Percentiles rank a stretch among this genome's conserved stretches.
These are phyloP conservation scores for Alosa sapidissima DNA, from an alignment of 2,797 vertebrate species.

Conservation along the genomic window DNA sequence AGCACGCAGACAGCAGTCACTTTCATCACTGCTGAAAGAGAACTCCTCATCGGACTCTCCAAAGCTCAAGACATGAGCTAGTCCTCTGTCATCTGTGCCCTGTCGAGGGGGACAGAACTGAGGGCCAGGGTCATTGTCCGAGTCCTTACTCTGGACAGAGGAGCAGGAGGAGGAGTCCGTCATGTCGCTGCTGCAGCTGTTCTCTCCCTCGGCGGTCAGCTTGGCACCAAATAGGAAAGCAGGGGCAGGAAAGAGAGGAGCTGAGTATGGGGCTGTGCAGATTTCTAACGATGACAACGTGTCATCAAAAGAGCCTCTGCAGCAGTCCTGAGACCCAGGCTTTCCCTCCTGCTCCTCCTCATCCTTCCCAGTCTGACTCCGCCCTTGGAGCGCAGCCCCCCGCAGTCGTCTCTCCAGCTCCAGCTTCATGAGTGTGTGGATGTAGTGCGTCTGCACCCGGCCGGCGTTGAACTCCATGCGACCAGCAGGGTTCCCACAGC, in stretches of 20 bases:
- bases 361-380: not conserved
- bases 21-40: slow-evolving; percentile 51
- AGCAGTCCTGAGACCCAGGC: not conserved
- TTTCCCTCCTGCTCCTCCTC: not conserved
- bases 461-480: slow-evolving; percentile 85
- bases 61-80: slow-evolving; percentile 76
- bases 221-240: slow-evolving; percentile 70
- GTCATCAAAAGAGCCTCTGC: not conserved
- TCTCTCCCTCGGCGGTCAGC: slow-evolving; percentile 73
- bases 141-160: slow-evolving; percentile 74
- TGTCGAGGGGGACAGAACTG: slow-evolving; percentile 60
- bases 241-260: slow-evolving; percentile 53
- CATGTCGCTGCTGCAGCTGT: slow-evolving; percentile 88
- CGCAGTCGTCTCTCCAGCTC: slow-evolving; percentile 79
- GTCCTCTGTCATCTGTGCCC: slow-evolving; percentile 67
- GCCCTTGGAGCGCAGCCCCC: slow-evolving; percentile 55
- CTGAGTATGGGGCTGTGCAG: slow-evolving; percentile 51
- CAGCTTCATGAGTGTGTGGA: slow-evolving; percentile 89
- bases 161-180: slow-evolving; percentile 83
- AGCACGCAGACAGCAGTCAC: slow-evolving; percentile 49
- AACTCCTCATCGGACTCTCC: slow-evolving; percentile 68
- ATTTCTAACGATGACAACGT: slow-evolving; percentile 56
- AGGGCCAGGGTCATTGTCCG: slow-evolving; percentile 59
- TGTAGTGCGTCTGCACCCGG: slow-evolving; percentile 86
- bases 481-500: slow-evolving; percentile 85